Percentiles rank a stretch among this genome's conserved stretches.
Evolutionary conservation across 2,797 vertebrate genomes (phyloP).

Genomic region (Lagocephalus sceleratus): DNA sequence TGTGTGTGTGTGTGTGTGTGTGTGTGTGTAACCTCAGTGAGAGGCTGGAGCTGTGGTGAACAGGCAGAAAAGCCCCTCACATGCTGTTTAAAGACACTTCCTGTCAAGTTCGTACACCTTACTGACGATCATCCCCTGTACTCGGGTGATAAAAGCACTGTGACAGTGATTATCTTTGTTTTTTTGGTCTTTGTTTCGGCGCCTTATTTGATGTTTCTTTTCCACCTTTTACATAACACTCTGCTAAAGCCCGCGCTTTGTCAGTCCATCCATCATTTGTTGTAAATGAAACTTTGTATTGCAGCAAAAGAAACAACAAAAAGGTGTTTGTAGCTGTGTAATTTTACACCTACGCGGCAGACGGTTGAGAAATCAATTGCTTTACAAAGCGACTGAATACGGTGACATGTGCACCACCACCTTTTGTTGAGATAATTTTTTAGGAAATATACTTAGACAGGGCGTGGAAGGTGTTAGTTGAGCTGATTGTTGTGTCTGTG

Average conservation of each 20-base stretch:
- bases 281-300: not conserved
- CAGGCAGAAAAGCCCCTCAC: not conserved
- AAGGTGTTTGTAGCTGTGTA: too few species aligned
- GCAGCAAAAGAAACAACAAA: not conserved
- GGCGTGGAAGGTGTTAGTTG: slow-evolving; percentile 42
- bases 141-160: too few species aligned
- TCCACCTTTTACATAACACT: too few species aligned
- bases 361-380: not conserved
- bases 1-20: too few species aligned
- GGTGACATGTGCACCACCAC: slow-evolving; percentile 27
- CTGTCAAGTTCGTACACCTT: not conserved
- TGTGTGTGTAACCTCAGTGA: too few species aligned
- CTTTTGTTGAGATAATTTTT: slow-evolving; percentile 48
- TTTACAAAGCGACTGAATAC: not conserved
- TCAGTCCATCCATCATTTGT: not conserved
- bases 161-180: too few species aligned
- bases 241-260: too few species aligned
- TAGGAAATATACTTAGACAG: slow-evolving; percentile 44
- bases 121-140: too few species aligned
- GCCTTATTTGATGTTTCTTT: too few species aligned
- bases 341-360: slow-evolving; percentile 1
- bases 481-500: slow-evolving; percentile 36
- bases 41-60: too few species aligned
- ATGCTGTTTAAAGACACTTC: not conserved
- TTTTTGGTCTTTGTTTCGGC: too few species aligned